Conservation (phyloP, 2,888 invertebrate genomes). For the Heterodera filipjevi region DNA sequence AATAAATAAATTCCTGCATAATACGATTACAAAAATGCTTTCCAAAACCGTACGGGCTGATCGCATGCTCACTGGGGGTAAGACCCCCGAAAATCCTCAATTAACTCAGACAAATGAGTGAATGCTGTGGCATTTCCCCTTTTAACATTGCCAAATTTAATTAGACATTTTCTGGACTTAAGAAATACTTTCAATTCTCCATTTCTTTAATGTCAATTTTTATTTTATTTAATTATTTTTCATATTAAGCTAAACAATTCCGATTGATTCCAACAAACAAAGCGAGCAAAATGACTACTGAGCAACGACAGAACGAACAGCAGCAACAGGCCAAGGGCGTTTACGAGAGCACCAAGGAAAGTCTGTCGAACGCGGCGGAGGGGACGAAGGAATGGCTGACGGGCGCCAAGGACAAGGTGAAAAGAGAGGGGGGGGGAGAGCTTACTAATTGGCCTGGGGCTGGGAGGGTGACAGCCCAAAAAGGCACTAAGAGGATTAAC, state of each 20-base stretch:
- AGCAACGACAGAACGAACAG: background rate
- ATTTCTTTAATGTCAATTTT: background rate
- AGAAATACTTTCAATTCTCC: too few species aligned
- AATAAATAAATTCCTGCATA: background rate
- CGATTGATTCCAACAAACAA: background rate
- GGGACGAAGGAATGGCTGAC: background rate
- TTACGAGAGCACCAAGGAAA: background rate
- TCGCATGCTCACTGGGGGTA: slow-evolving; percentile 12
- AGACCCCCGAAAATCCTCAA: background rate
- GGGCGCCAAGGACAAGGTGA: background rate
- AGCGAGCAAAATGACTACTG: background rate
- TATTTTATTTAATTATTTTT: background rate
- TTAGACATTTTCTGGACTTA: background rate
- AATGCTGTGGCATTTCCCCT: background rate
- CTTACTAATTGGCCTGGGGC: too few species aligned
- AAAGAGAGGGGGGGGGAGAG: background rate
- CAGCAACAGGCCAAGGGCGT: background rate
- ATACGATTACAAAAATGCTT: background rate
- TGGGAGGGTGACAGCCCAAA: too few species aligned
- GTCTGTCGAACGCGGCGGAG: background rate
- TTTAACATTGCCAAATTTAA: background rate
- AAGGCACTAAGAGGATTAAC: too few species aligned
- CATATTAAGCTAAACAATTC: slow-evolving; percentile 5
- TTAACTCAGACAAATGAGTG: background rate
- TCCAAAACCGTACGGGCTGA: slow-evolving; percentile 3